Evolutionary conservation across 2,113 vertebrate species (phyloP).

Genomic region (Urocynchramus pylzowi): DNA sequence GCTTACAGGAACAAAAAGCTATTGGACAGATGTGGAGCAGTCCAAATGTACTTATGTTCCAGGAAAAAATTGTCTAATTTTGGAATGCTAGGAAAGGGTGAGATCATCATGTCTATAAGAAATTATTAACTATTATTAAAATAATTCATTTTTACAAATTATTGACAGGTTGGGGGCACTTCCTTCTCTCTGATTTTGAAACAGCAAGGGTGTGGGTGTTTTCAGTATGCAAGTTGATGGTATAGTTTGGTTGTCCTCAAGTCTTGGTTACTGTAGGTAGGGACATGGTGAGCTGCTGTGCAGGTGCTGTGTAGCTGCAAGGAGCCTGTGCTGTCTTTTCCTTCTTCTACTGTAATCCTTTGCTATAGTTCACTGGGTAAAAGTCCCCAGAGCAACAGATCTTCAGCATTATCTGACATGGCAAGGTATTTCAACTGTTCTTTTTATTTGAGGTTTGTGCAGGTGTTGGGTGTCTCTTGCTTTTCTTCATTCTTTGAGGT

Average conservation of each 20-base stretch:
- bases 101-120: conserved; percentile 5
- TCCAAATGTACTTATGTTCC: neutral
- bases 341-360: neutral
- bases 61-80: conserved; percentile 28
- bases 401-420: neutral
- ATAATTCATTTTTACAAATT: neutral
- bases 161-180: neutral
- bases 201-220: neutral
- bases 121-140: neutral
- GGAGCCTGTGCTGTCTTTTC: neutral
- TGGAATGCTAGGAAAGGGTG: neutral
- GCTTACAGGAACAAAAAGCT: neutral
- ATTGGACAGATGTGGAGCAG: neutral
- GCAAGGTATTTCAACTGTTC: neutral
- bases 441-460: neutral
- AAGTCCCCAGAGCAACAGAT: neutral
- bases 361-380: neutral
- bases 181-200: neutral
- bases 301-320: neutral
- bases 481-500: neutral
- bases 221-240: neutral
- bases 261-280: neutral
- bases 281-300: neutral
- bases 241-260: neutral
- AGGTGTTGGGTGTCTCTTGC: neutral